Evolutionary conservation across 2,888 invertebrate genomes (phyloP).

Genomic region (Heliconius aoede): DNA sequence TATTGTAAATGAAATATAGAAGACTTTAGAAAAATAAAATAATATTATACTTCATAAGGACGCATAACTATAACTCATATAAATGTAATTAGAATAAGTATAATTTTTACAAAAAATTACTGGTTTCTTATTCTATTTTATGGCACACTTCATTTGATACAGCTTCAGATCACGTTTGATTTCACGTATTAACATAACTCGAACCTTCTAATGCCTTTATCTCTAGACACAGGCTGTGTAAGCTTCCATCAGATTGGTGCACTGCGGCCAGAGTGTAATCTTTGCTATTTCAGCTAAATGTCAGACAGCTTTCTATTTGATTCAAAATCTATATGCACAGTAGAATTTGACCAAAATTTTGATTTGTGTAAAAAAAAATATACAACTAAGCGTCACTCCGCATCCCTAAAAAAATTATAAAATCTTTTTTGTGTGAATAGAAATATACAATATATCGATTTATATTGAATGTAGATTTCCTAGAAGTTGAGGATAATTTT

Average conservation of each 20-base stretch:
- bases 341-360: not conserved
- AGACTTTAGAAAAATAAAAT: not conserved
- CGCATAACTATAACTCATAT: not conserved
- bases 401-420: no score
- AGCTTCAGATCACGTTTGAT: conserved; percentile 5
- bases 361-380: no score
- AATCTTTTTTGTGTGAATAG: no score
- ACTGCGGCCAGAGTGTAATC: conserved; percentile 28
- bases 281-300: conserved; percentile 23
- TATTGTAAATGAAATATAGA: not conserved
- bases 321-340: conserved; percentile 6
- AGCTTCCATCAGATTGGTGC: conserved; percentile 33
- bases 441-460: no score
- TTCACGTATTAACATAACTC: conserved; percentile 5
- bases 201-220: conserved; percentile 27
- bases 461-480: no score
- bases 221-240: conserved; percentile 16
- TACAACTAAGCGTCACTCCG: no score
- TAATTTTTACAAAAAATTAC: not conserved
- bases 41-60: not conserved
- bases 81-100: not conserved
- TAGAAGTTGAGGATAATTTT: no score
- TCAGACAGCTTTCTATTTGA: conserved; percentile 15
- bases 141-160: not conserved
- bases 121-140: not conserved